phyloP scores from a whole-genome alignment of 1,140 invertebrate genomes.

The Drosophila nasuta region DNA sequence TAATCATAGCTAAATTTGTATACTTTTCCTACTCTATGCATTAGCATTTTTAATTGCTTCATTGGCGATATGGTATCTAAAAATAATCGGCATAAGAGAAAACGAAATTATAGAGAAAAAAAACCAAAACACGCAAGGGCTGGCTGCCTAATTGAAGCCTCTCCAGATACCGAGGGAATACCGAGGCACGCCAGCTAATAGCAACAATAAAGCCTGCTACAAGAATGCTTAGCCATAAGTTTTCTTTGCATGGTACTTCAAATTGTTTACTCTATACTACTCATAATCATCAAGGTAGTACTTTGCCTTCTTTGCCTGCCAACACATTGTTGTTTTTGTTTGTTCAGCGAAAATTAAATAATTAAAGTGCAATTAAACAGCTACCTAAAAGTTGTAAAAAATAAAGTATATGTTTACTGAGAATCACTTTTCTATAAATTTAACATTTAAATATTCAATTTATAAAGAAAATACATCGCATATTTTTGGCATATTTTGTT shows the following conservation, averaged over 20 bases:
- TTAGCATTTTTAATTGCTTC: constrained; percentile 42
- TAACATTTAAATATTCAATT: no score
- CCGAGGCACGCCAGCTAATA: constrained; percentile 11
- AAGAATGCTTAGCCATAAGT: constrained; percentile 13
- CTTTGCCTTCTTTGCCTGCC: not conserved
- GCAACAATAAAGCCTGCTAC: constrained; percentile 14
- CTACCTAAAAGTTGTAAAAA: not conserved
- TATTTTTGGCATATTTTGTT: no score
- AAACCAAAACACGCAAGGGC: constrained; percentile 31
- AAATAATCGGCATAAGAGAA: constrained; percentile 27
- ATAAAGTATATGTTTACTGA: no score
- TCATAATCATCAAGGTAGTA: constrained; percentile 1
- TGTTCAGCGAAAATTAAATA: not conserved
- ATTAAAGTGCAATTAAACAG: not conserved
- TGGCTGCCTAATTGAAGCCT: not conserved
- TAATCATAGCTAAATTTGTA: constrained; percentile 9
- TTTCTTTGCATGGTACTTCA: constrained; percentile 2
- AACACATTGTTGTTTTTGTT: no score
- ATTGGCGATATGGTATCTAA: constrained; percentile 35
- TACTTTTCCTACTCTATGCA: constrained; percentile 18
- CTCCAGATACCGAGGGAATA: constrained; percentile 19
- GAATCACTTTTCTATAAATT: no score
- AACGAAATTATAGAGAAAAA: constrained; percentile 14
- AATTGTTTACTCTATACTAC: constrained; percentile 5
- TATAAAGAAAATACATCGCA: no score